Conservation (phyloP, 2,888 invertebrate genomes). For the Azorinus chamasolen region DNA sequence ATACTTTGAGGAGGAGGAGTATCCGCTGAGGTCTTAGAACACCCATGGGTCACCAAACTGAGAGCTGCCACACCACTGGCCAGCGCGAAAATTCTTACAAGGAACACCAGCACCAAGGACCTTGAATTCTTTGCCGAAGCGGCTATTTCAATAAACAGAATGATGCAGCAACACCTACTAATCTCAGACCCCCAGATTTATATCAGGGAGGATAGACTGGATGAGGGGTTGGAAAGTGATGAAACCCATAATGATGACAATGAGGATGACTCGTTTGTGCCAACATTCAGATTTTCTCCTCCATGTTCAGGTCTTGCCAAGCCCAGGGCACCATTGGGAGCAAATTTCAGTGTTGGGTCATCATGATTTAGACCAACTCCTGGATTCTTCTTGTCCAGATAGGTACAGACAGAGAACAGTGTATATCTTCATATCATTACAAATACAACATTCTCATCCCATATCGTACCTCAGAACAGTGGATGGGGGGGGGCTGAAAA, state of each 20-base stretch:
- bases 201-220: conserved; percentile 62
- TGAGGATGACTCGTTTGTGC: conserved; percentile 82
- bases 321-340: conserved; percentile 87
- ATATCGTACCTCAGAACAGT: not conserved
- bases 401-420: conserved; percentile 8
- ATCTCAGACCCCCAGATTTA: conserved; percentile 88
- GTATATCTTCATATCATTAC: conserved; percentile 16
- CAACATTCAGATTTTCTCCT: conserved; percentile 92
- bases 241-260: conserved; percentile 80
- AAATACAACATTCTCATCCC: conserved; percentile 19
- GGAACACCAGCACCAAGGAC: conserved; percentile 98
- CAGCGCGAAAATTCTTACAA: conserved; percentile 94
- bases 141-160: conserved; percentile 98
- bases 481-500: not conserved
- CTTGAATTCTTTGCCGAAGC: conserved; percentile 98
- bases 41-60: conserved; percentile 91
- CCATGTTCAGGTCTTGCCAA: conserved; percentile 94
- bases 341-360: conserved; percentile 61
- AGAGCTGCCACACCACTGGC: conserved; percentile 88
- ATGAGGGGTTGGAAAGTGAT: conserved; percentile 69
- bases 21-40: conserved; percentile 92
- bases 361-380: conserved; percentile 47
- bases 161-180: conserved; percentile 93
- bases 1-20: conserved; percentile 94
- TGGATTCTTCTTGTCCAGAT: not conserved